Evolutionary conservation across 2,797 vertebrate species (phyloP).

Genomic region (Sebastes kiyomatsui): DNA sequence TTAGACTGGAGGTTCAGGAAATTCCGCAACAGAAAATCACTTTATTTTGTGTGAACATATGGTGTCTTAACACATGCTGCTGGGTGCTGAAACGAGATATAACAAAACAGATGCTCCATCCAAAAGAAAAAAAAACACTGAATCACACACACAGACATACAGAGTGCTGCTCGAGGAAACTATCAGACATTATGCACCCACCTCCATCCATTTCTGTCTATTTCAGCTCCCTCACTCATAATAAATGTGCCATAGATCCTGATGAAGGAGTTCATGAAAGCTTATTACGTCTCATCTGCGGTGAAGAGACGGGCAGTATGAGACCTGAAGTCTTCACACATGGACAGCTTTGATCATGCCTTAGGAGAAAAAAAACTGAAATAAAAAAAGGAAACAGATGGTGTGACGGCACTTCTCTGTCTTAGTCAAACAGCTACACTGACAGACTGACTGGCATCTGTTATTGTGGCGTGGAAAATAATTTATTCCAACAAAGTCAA

Average conservation of each 20-base stretch:
- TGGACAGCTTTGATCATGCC: slow-evolving; percentile 58
- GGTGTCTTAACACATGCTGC: not conserved
- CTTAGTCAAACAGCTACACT: slow-evolving; percentile 35
- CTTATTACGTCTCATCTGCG: slow-evolving; percentile 29
- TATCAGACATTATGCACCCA: not conserved
- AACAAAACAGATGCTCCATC: not conserved
- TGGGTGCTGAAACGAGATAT: not conserved
- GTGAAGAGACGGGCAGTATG: slow-evolving; percentile 3
- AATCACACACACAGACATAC: not conserved
- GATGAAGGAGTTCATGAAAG: slow-evolving; percentile 36
- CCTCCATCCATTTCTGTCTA: slow-evolving; percentile 8
- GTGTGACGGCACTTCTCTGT: slow-evolving; percentile 33
- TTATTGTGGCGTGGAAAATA: slow-evolving; percentile 24
- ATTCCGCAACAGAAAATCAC: not conserved
- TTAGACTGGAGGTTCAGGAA: not conserved
- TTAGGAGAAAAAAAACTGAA: slow-evolving; percentile 18
- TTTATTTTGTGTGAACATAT: not conserved
- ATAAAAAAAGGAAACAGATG: slow-evolving; percentile 56
- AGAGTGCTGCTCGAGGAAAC: not conserved
- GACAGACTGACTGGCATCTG: slow-evolving; percentile 57
- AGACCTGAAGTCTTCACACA: slow-evolving; percentile 42
- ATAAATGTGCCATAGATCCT: slow-evolving; percentile 22
- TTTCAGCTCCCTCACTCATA: slow-evolving; percentile 3
- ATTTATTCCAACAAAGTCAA: slow-evolving; percentile 42
- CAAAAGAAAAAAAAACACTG: not conserved